A percentile compares a stretch with the other conserved stretches of the same genome.
Evolutionary conservation across 2,797 vertebrate genomes (phyloP).

Genomic region (Clamator glandarius): DNA sequence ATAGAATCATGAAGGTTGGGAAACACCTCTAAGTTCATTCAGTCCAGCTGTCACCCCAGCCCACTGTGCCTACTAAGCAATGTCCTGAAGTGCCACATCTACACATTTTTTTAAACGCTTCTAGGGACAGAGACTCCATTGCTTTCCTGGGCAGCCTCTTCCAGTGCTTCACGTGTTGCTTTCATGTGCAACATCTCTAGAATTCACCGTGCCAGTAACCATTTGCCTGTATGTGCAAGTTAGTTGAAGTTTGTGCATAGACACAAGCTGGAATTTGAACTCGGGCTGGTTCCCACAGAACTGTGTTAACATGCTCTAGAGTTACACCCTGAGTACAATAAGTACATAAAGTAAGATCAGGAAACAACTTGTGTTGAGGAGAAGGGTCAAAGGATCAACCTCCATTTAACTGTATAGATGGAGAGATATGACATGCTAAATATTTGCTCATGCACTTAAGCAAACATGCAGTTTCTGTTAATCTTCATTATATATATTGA

Average conservation of each 20-base stretch:
- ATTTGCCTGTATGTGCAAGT: fast-evolving
- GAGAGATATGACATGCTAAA: neutral
- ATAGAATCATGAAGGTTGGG: no score
- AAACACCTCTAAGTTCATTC: no score
- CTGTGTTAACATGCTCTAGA: neutral
- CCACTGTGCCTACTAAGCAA: no score
- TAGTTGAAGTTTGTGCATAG: neutral
- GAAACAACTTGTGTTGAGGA: neutral
- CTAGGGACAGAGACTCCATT: no score
- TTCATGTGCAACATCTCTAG: neutral
- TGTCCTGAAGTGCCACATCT: no score
- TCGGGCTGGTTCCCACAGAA: neutral
- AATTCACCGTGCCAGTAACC: neutral
- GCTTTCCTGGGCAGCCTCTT: no score
- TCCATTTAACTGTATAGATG: neutral
- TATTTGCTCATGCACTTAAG: neutral
- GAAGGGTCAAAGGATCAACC: neutral
- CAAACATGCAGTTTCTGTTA: neutral
- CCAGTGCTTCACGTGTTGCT: no score
- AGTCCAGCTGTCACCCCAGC: no score
- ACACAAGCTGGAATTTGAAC: neutral
- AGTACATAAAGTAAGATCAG: neutral
- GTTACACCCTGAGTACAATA: neutral
- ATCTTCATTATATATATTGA: neutral
- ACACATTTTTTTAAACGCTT: no score